Percentiles rank a stretch among this genome's conserved stretches.
Conservation (phyloP, 2,797 vertebrate species). For the Loriculus beryllinus region DNA sequence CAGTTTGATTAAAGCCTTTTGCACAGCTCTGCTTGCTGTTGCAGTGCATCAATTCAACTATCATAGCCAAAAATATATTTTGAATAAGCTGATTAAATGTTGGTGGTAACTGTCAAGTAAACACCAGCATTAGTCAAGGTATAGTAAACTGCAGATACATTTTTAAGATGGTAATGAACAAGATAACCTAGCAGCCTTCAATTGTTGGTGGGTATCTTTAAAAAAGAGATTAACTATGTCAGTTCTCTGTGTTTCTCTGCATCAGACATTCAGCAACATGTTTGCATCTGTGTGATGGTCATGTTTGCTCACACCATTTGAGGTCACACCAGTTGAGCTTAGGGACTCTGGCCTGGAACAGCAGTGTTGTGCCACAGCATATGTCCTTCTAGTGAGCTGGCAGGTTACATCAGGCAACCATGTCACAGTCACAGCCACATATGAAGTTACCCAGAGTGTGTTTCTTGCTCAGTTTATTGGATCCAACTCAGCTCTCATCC, state of each 20-base stretch:
- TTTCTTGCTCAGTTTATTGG: neutral
- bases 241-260: neutral
- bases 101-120: constrained; percentile 4
- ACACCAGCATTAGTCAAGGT: constrained; percentile 8
- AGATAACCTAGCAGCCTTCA: neutral
- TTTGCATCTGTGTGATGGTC: neutral
- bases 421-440: neutral
- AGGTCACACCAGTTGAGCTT: neutral
- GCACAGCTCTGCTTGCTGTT: neutral
- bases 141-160: neutral
- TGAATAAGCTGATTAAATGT: constrained; percentile 50
- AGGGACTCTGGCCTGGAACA: neutral
- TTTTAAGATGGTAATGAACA: neutral
- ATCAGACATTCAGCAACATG: neutral
- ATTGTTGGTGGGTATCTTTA: neutral
- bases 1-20: constrained; percentile 50
- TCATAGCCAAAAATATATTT: constrained; percentile 8
- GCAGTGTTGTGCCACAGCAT: fast-evolving
- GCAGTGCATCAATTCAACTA: constrained; percentile 1
- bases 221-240: neutral
- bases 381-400: neutral
- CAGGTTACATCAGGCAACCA: neutral
- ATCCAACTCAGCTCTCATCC: neutral
- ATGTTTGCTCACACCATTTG: neutral
- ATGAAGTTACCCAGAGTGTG: neutral